Base-by-base conservation (phyloP, 1,140 invertebrate genomes). In the Popillia japonica region DNA sequence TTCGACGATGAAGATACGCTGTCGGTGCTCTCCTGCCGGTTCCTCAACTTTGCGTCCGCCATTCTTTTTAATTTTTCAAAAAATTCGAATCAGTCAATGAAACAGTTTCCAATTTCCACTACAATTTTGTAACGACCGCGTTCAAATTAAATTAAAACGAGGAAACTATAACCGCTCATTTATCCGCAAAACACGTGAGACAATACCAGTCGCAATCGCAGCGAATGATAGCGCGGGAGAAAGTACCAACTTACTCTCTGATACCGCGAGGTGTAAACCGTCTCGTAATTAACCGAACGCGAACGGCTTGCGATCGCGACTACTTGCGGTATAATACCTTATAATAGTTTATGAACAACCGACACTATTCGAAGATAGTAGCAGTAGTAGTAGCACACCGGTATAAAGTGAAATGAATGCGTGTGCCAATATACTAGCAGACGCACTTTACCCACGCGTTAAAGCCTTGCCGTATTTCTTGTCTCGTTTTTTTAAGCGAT, bases 1-100 rank as follows among this genome's bases (percentile, higher is more conserved):
- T 84, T 86, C 11, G 80, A 78, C 6, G 80, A 79, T 48, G 78
- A 77, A 9, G 61, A 68, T 8, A 83, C 78, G 40, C 80, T 78
- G 3, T 82, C 80, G 1, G 84, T 82, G 77, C 83, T 84, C 34
- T 85, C 84, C 76, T 85, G 83, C 17, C 83, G 76, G 44, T 81
- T 79, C 74, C 82, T 82, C 27, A 86, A 82, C 81, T 84, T 86
- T 9, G 81, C 81, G 10, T 84, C 83, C 6, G 84, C 85, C 85
- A 86, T 85, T 27, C 23, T 41, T n/a, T 20, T 3, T 68, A 14
- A n/a, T n/a, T 23, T 22, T 20, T 27, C 20, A 10, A 3, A 3
- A 34, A 34, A 34, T 34, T 34, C 4, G 27, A 34, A 34, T 34
- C 27, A 34, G 27, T 34, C 27, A 34, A 34, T 34, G 4, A 34